Conservation (phyloP, 2,113 vertebrate genomes). For the Procavia capensis region DNA sequence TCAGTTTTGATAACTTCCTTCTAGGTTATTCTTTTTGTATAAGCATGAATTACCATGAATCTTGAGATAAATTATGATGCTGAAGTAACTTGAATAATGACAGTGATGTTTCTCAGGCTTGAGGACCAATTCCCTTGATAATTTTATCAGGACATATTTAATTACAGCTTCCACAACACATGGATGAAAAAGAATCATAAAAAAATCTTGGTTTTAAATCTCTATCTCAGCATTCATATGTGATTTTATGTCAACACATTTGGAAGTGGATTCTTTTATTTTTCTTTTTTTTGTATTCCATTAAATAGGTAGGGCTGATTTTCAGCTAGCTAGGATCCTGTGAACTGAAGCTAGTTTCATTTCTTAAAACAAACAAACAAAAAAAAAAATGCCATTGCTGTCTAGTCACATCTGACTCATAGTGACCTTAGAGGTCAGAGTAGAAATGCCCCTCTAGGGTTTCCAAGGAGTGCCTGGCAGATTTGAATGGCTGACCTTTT, state of each 20-base stretch:
- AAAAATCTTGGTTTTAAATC: neutral
- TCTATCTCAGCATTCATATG: neutral
- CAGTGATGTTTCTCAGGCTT: neutral
- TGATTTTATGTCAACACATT: neutral
- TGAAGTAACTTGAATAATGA: neutral
- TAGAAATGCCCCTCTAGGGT: too few relatives aligned
- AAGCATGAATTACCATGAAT: neutral
- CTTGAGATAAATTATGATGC: neutral
- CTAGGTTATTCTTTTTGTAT: neutral
- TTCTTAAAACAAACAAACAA: too few relatives aligned
- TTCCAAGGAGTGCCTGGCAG: too few relatives aligned
- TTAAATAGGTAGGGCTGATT: neutral
- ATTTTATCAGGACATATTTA: neutral
- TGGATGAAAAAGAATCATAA: neutral
- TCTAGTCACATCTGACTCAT: too few relatives aligned
- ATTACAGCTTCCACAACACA: neutral
- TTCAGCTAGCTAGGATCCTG: neutral
- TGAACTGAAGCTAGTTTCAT: neutral
- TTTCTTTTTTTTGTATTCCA: neutral
- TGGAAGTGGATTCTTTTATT: neutral
- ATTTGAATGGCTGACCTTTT: too few relatives aligned
- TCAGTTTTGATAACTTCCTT: conserved; percentile 21
- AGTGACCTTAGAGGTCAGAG: too few relatives aligned
- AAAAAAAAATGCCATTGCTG: too few relatives aligned
- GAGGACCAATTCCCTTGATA: neutral